Evolutionary conservation across 1,140 invertebrate species (phyloP).

Genomic region (Magallana gigas): DNA sequence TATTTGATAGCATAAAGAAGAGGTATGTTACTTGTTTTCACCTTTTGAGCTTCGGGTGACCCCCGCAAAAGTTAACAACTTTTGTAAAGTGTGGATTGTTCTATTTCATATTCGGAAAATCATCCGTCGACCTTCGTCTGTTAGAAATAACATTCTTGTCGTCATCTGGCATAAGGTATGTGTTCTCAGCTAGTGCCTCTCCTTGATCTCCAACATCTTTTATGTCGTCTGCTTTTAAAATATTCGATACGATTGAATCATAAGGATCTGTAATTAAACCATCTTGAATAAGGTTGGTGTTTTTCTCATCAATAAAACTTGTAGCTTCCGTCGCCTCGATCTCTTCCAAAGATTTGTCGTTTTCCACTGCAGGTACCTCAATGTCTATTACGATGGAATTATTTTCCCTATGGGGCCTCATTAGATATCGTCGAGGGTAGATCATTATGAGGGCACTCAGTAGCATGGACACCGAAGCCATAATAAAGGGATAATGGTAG

Average conservation of each 20-base stretch:
- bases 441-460: conserved; percentile 53
- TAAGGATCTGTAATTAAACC: too few species aligned
- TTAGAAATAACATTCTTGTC: too few species aligned
- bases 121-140: too few species aligned
- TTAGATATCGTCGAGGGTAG: conserved; percentile 25
- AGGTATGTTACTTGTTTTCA: too few species aligned
- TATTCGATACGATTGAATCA: not conserved
- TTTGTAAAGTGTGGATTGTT: too few species aligned
- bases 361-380: not conserved
- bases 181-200: not conserved
- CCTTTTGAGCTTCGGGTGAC: too few species aligned
- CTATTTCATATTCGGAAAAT: too few species aligned
- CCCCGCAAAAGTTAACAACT: too few species aligned
- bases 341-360: not conserved
- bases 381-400: not conserved
- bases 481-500: conserved; percentile 46
- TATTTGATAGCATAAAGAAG: too few species aligned
- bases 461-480: conserved; percentile 50
- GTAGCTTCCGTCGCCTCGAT: not conserved
- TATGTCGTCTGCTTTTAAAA: not conserved
- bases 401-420: not conserved
- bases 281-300: not conserved
- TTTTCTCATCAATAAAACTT: not conserved
- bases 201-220: not conserved
- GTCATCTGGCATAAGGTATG: too few species aligned